Evolutionary conservation across 2,888 invertebrate species (phyloP).

Genomic region (Eristalis pertinax): DNA sequence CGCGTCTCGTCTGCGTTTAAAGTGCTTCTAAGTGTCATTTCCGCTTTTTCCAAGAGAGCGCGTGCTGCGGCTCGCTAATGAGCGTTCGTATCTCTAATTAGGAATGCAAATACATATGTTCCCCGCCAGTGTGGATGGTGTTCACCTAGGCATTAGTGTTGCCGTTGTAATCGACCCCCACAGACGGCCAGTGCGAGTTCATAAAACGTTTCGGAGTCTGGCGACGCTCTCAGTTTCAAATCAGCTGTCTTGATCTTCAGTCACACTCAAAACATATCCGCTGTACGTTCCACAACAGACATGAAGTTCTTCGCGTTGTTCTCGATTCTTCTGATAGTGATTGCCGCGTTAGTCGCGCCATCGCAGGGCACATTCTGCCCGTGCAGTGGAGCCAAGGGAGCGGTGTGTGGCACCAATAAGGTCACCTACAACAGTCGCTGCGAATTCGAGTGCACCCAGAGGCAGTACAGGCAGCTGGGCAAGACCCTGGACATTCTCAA

Average conservation of each 20-base stretch:
- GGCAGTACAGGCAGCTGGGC: slow-evolving; percentile 76
- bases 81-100: slow-evolving; percentile 48
- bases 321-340: slow-evolving; percentile 64
- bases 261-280: not conserved
- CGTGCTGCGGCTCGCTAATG: slow-evolving; percentile 22
- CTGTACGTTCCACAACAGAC: not conserved
- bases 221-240: slow-evolving; percentile 34
- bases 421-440: slow-evolving; percentile 97
- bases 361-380: slow-evolving; percentile 85
- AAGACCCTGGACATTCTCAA: slow-evolving; percentile 75
- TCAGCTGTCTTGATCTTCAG: slow-evolving; percentile 47
- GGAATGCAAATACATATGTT: slow-evolving; percentile 58
- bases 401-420: slow-evolving; percentile 95
- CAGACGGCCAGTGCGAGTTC: not conserved
- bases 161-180: not conserved
- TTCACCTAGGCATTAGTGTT: not conserved
- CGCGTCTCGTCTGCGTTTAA: slow-evolving; percentile 1
- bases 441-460: slow-evolving; percentile 92
- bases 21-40: slow-evolving; percentile 37
- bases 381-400: slow-evolving; percentile 89
- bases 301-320: slow-evolving; percentile 76
- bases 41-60: slow-evolving; percentile 40
- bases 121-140: slow-evolving; percentile 9
- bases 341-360: slow-evolving; percentile 65
- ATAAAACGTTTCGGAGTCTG: slow-evolving; percentile 1